Evolutionary conservation across 1,140 invertebrate species (phyloP), one percentile per base, ranked within the genome.

Genomic region (Ceratosolen fusciceps): DNA sequence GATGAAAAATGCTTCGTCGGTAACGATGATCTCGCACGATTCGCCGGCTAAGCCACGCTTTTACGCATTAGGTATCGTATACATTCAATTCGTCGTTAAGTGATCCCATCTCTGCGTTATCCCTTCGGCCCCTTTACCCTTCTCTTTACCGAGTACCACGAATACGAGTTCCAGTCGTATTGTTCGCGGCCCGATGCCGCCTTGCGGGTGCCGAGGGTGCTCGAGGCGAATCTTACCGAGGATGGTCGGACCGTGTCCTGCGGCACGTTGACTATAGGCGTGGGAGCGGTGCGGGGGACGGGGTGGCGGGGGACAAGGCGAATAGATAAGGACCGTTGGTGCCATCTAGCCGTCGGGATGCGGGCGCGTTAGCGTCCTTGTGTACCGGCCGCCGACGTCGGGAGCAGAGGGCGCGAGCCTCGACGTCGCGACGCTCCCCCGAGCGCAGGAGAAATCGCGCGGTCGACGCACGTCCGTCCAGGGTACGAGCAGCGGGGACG

Each of bases 1-100:
- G 79, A 72, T 71, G 68, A 77, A 76, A 72, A 70, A 56, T 73
- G 54, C 67, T 75, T 56, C 54, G 79, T 80, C 79, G 79, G 79
- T 80, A 80, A 80, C n/a, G 26, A 34, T 76, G 79, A 71, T 58
- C 49, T 26, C 26, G 73, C 79, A 76, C 29, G 70, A 54, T 54
- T 79, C 39, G 14, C 58, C 37, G 49, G n/a, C n/a, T n/a, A n/a
- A n/a, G n/a, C n/a, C n/a, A n/a, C n/a, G n/a, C n/a, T n/a, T n/a
- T n/a, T n/a, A n/a, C n/a, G n/a, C n/a, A n/a, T n/a, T n/a, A 74
- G 77, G 77, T 79, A 79, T 31, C 54, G 21, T 37, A 34, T 21
- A 52, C 49, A n/a, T 52, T 58, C 9, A 56, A 73, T 14, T 5
- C 19, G 12, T 5, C n/a, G n/a, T n/a, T n/a, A n/a, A n/a, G n/a